phyloP scores from a whole-genome alignment of 2,888 invertebrate genomes.

The Ecliptopera silaceata region DNA sequence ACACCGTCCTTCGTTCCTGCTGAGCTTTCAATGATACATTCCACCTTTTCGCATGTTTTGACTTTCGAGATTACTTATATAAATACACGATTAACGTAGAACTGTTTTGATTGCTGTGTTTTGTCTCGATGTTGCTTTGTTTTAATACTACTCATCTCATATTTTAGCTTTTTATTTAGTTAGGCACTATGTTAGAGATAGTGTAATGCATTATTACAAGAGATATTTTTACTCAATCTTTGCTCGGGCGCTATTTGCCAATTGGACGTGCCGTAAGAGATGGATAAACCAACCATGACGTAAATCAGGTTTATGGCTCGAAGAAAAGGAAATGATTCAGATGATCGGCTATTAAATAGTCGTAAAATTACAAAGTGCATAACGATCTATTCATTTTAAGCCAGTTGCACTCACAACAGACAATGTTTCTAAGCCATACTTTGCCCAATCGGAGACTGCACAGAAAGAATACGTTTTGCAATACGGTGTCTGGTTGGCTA shows the following conservation, averaged over 20 bases:
- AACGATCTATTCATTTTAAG: conserved; percentile 10
- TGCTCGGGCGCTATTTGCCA: too few relatives aligned
- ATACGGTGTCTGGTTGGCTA: too few relatives aligned
- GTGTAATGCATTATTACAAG: too few relatives aligned
- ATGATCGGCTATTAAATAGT: conserved; percentile 13
- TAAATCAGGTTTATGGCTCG: neutral
- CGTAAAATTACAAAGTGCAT: conserved; percentile 14
- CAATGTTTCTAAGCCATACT: too few relatives aligned
- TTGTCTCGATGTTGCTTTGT: neutral
- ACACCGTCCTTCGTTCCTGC: conserved; percentile 28
- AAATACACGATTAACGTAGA: neutral
- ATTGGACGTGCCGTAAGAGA: too few relatives aligned
- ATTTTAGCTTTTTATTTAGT: too few relatives aligned
- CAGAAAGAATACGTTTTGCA: too few relatives aligned
- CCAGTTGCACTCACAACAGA: too few relatives aligned
- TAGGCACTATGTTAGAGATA: too few relatives aligned
- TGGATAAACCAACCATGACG: neutral
- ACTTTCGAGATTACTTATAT: neutral
- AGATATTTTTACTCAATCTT: too few relatives aligned
- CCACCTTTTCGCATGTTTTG: neutral
- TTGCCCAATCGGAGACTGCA: too few relatives aligned
- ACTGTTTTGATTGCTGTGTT: neutral
- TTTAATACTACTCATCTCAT: too few relatives aligned
- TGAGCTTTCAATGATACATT: conserved; percentile 7
- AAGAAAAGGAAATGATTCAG: neutral